Evolutionary conservation across 2,888 invertebrate species (phyloP), one percentile per base, ranked within the genome.

Genomic region (Mythimna lalbum): DNA sequence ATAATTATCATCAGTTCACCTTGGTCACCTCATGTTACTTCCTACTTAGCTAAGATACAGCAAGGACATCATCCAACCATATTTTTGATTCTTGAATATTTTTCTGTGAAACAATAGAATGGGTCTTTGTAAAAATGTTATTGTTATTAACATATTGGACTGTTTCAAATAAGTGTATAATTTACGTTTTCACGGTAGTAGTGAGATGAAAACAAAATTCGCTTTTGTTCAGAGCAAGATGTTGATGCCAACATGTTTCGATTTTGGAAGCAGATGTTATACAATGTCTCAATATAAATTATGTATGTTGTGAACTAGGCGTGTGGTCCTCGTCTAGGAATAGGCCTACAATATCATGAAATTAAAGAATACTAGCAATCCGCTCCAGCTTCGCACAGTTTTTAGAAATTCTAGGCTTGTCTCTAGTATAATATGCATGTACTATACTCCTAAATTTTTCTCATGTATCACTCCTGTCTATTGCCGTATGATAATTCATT

Each of bases 1-100:
- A 67, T 84, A 83, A 85, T 90, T 87, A 88, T 86, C 83, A 80
- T 83, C 64, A 76, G 79, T 81, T 90, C 82, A 85, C 89, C 90
- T 90, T 90, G 89, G 83, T 78, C 79, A 81, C 79, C 74, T 77
- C 63, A 73, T 66, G 64, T 77, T 66, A 84, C 87, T 89, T 88
- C 88, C 88, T 89, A 70, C 73, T 80, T 62, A 63, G 49, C 71
- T 69, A 59, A 77, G 81, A 73, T 73, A 63, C 71, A 67, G 63
- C 84, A 79, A 80, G 80, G 81, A 84, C 83, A 62, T 67, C 69
- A 67, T 63, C 76, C 43, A 70, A 74, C 67, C 76, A 84, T 81
- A 72, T 81, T 82, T 86, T 81, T 80, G 74, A 85, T 85, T 78
- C 69, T 78, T 73, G 64, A 80, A 84, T 81, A 76, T 82, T 77